A percentile compares a stretch with the other conserved stretches of the same genome.
phyloP scores from a whole-genome alignment of 2,888 invertebrate species.

The Globia sparganii region DNA sequence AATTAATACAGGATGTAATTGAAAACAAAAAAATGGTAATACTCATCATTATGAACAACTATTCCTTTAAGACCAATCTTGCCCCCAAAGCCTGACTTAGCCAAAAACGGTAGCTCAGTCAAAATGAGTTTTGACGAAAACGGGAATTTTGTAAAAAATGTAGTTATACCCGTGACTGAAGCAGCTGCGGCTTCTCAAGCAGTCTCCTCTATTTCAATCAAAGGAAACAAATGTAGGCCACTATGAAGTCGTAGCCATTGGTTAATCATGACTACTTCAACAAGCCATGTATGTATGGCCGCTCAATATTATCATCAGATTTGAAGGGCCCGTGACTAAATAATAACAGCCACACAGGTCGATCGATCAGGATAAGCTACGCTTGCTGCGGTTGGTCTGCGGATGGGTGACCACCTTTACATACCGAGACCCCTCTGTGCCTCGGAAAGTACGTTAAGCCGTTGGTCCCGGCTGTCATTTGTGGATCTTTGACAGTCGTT shows the following conservation, averaged over 20 bases:
- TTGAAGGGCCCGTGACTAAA: no score
- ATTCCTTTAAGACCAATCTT: not conserved
- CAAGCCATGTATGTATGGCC: not conserved
- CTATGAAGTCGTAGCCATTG: not conserved
- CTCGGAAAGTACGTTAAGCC: no score
- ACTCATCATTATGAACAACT: not conserved
- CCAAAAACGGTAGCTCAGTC: not conserved
- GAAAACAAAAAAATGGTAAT: not conserved
- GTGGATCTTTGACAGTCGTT: no score
- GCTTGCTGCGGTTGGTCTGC: no score
- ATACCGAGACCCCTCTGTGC: no score
- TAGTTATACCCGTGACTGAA: not conserved
- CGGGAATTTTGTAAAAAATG: not conserved
- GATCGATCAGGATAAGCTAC: no score
- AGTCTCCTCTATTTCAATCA: not conserved
- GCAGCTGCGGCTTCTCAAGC: not conserved
- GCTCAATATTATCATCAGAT: not conserved
- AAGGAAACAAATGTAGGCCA: not conserved
- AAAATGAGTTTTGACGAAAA: not conserved
- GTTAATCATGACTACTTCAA: not conserved
- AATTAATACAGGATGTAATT: slow-evolving; percentile 1
- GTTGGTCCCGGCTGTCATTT: no score
- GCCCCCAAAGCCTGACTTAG: not conserved
- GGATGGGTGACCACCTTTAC: no score
- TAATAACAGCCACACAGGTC: no score